Percentiles rank a stretch among this genome's conserved stretches.
phyloP scores from a whole-genome alignment of 2,888 invertebrate genomes.

The Acheta domesticus region DNA sequence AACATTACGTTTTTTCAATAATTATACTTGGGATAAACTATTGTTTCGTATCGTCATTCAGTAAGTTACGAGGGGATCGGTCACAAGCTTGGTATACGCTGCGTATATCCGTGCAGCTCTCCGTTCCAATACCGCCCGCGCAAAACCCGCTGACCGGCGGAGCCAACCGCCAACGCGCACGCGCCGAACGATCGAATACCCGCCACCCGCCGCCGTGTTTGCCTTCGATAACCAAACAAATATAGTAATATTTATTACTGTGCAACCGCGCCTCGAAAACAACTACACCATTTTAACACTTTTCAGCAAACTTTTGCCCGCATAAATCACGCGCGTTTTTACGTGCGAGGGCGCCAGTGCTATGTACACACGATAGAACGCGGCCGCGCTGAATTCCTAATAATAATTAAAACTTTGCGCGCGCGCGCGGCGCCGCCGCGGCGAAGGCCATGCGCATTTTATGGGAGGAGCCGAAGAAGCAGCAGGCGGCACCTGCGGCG shows the following conservation, averaged over 20 bases:
- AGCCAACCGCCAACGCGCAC: too few relatives aligned
- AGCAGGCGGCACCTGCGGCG: not conserved
- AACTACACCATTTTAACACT: not conserved
- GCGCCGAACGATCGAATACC: not conserved
- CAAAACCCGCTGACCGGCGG: too few relatives aligned
- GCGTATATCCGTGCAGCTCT: too few relatives aligned
- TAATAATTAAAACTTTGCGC: slow-evolving; percentile 12
- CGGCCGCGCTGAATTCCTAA: not conserved
- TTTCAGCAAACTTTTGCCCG: not conserved
- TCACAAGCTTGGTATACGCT: too few relatives aligned
- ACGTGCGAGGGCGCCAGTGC: not conserved
- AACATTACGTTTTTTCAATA: too few relatives aligned
- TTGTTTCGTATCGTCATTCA: too few relatives aligned
- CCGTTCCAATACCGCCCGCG: too few relatives aligned
- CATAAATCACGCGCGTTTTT: not conserved
- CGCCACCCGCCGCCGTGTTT: not conserved
- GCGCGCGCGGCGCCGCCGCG: too few relatives aligned
- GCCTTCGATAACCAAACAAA: slow-evolving; percentile 18
- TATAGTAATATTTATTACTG: not conserved
- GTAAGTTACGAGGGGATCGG: too few relatives aligned
- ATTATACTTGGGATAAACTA: too few relatives aligned
- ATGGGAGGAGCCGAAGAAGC: not conserved
- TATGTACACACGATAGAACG: not conserved
- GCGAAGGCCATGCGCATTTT: not conserved
- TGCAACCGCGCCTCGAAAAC: slow-evolving; percentile 4